These are phyloP conservation scores for Limnephilus rhombicus DNA, from an alignment of 2,888 invertebrate genomes.

Conservation along the genomic window DNA sequence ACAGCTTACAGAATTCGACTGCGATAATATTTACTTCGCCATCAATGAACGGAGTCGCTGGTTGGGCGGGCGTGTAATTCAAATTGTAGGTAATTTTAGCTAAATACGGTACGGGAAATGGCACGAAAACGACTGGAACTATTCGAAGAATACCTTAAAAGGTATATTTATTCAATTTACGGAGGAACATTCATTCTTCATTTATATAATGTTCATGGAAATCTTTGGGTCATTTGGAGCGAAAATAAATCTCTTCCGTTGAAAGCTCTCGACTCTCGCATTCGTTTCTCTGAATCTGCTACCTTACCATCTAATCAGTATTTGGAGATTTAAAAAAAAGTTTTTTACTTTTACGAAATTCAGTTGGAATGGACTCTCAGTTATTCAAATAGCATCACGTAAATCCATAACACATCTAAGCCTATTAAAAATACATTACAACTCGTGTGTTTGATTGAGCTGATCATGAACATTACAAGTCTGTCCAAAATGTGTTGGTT, in stretches of 20 bases:
- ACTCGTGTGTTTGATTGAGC: too few relatives aligned
- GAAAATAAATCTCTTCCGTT: neutral
- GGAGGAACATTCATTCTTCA: neutral
- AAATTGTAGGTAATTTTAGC: neutral
- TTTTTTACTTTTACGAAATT: too few relatives aligned
- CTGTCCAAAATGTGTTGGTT: too few relatives aligned
- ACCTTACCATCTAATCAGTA: too few relatives aligned
- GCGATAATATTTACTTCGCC: neutral
- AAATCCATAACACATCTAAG: too few relatives aligned
- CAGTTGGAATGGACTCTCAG: too few relatives aligned
- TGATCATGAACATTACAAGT: too few relatives aligned
- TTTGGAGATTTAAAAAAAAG: too few relatives aligned
- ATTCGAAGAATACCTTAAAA: neutral
- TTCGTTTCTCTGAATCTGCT: neutral
- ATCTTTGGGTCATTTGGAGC: neutral
- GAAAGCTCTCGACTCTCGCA: neutral
- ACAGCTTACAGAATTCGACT: neutral
- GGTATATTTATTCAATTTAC: neutral
- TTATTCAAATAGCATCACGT: too few relatives aligned
- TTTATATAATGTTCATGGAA: neutral
- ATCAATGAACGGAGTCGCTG: neutral
- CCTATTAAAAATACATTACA: too few relatives aligned
- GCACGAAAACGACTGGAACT: neutral
- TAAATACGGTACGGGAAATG: neutral
- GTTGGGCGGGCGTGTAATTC: neutral